phyloP scores from a whole-genome alignment of 53 echinoderm and acorn worm species.

The Henricia sp. region DNA sequence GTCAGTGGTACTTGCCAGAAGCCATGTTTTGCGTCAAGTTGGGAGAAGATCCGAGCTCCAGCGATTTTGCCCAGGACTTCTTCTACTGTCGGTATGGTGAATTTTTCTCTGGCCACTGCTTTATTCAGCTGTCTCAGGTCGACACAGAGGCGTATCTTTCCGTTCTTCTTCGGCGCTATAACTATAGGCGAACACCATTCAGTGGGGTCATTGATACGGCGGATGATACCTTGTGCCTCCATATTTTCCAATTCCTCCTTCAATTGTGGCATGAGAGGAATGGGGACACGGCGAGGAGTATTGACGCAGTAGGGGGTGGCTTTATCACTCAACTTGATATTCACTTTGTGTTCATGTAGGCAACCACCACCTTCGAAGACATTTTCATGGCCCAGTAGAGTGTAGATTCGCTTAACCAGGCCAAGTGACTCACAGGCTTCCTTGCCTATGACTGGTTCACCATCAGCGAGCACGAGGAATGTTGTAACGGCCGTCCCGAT shows the following conservation, averaged over 20 bases:
- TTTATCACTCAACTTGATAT: neutral
- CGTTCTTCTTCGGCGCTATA: constrained; percentile 37
- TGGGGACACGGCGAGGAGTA: constrained; percentile 1
- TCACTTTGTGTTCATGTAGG: neutral
- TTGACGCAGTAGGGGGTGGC: constrained; percentile 3
- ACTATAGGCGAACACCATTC: constrained; percentile 33
- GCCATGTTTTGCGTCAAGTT: too few relatives aligned
- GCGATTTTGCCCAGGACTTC: constrained; percentile 39
- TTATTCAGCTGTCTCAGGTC: constrained; percentile 39
- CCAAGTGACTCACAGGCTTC: constrained; percentile 50
- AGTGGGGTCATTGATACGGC: constrained; percentile 6
- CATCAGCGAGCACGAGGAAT: constrained; percentile 20
- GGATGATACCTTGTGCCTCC: constrained; percentile 16
- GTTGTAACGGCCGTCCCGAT: neutral
- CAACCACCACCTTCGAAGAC: constrained; percentile 37
- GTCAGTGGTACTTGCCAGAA: constrained; percentile 30
- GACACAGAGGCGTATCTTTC: constrained; percentile 22
- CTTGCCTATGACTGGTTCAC: constrained; percentile 32
- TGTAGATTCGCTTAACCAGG: constrained; percentile 11
- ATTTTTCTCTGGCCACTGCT: constrained; percentile 17
- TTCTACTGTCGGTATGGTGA: constrained; percentile 31
- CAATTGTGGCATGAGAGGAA: constrained; percentile 13
- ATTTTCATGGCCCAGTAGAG: constrained; percentile 1
- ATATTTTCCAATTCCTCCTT: constrained; percentile 23
- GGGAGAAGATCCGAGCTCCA: constrained; percentile 24